Evolutionary conservation across 2,113 vertebrate species (phyloP), one percentile per base, ranked within the genome.

Genomic region (Indicator indicator): DNA sequence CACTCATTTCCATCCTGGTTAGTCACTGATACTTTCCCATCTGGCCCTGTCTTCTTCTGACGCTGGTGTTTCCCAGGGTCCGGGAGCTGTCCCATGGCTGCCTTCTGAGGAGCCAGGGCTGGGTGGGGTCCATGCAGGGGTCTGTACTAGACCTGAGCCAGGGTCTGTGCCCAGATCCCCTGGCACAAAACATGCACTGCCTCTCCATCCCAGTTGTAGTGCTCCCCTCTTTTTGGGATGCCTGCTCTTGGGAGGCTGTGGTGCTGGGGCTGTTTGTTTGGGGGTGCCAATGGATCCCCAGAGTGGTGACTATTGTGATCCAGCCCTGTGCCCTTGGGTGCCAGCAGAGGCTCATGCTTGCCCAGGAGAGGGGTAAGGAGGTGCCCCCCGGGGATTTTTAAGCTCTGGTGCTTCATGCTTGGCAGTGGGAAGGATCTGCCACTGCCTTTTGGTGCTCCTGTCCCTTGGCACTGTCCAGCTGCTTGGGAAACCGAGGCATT

Each of bases 41-140:
- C 64, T 71, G 71, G 56, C 24, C 16, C 17, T 2, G 15, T 40
- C 30, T 94, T 94, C 40, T 91, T 93, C 79, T 2, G 6, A 38
- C 50, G 56, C 18, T 80, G 80, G 42, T 77, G 55, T 93, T 95
- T 96, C 89, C 91, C 92, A 92, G 86, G 58, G 44, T 44, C 70
- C 0, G 1, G 64, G 63, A 95, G 60, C 59, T 4, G 7, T 75
- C 54, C 75, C 24, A 13, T 9, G 8, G 55, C 62, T 8, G 3
- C 32, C 9, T 90, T 18, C 23, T 1, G 12, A 76, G 62, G 62
- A 81, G 24, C 33, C 5, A 11, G 23, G 33, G 65, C 44, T 85
- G 32, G 16, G 21, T 52, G 28, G 32, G 20, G 11, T 32, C 42
- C 3, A 1, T 48, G 60, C 3, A 7, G 70, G n/a, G 19, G 30